Evolutionary conservation across 2,888 invertebrate species (phyloP).

Genomic region (Halictus ligatus): DNA sequence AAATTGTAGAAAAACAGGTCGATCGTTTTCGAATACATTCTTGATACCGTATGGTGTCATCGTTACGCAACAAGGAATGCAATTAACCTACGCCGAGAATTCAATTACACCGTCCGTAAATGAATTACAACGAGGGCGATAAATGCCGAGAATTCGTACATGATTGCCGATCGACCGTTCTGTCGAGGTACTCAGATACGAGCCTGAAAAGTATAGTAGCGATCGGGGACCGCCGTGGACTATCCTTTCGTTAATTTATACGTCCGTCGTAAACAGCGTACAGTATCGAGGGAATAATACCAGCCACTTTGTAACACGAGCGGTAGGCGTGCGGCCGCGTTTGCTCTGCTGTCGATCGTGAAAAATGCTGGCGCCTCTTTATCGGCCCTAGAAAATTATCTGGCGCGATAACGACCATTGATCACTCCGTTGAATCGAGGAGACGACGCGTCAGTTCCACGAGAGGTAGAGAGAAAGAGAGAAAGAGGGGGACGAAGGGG

Average conservation of each 20-base stretch:
- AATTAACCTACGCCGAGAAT: neutral
- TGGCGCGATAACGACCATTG: conserved; percentile 67
- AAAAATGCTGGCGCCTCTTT: conserved; percentile 67
- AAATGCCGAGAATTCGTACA: neutral
- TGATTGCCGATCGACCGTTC: neutral
- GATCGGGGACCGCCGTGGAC: neutral
- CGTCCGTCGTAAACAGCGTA: conserved; percentile 8
- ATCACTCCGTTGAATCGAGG: conserved; percentile 65
- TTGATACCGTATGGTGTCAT: neutral
- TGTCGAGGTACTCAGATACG: neutral
- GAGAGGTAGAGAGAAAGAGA: conserved; percentile 9
- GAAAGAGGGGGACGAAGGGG: neutral
- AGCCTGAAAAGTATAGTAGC: neutral
- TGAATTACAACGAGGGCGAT: neutral
- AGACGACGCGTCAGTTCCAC: conserved; percentile 46
- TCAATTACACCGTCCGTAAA: neutral
- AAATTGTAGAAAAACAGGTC: neutral
- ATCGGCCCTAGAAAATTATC: conserved; percentile 65
- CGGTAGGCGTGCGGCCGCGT: conserved; percentile 41
- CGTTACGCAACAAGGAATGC: neutral
- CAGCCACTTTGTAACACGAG: conserved; percentile 42
- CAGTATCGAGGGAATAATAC: conserved; percentile 7
- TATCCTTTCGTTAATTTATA: conserved; percentile 9
- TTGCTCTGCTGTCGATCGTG: conserved; percentile 59
- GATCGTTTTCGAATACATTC: neutral